Conservation (phyloP, 2,113 vertebrate species). For the Leptobrachium leishanense region DNA sequence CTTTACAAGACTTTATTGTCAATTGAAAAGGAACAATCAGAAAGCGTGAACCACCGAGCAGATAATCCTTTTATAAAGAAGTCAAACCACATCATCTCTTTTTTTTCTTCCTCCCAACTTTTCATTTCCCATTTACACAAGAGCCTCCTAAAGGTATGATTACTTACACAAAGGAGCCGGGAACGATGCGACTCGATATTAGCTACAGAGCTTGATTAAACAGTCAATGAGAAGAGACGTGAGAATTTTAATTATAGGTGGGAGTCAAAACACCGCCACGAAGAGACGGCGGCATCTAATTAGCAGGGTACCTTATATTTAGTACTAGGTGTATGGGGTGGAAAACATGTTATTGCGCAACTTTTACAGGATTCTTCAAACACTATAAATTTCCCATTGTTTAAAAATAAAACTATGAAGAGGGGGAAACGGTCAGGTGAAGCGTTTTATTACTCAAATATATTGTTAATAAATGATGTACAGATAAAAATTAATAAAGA, state of each 20-base stretch:
- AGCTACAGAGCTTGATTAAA: constrained; percentile 22
- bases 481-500: too few species aligned
- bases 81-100: not conserved
- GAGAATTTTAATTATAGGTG: constrained; percentile 42
- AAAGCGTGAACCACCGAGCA: not conserved
- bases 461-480: too few species aligned
- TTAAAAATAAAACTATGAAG: too few species aligned
- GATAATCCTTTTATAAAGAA: not conserved
- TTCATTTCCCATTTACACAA: not conserved
- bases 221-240: constrained; percentile 23
- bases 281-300: constrained; percentile 11
- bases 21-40: not conserved
- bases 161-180: constrained; percentile 24
- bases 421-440: too few species aligned
- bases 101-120: not conserved
- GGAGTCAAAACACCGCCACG: constrained; percentile 27
- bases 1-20: not conserved
- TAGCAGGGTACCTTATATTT: constrained; percentile 15
- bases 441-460: too few species aligned
- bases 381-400: too few species aligned
- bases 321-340: constrained; percentile 1
- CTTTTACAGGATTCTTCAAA: not conserved
- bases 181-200: constrained; percentile 30
- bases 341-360: constrained; percentile 8
- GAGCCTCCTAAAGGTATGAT: constrained; percentile 11